These are phyloP conservation scores for Callaeas wilsoni DNA, from an alignment of 2,113 vertebrate species.

Conservation along the genomic window DNA sequence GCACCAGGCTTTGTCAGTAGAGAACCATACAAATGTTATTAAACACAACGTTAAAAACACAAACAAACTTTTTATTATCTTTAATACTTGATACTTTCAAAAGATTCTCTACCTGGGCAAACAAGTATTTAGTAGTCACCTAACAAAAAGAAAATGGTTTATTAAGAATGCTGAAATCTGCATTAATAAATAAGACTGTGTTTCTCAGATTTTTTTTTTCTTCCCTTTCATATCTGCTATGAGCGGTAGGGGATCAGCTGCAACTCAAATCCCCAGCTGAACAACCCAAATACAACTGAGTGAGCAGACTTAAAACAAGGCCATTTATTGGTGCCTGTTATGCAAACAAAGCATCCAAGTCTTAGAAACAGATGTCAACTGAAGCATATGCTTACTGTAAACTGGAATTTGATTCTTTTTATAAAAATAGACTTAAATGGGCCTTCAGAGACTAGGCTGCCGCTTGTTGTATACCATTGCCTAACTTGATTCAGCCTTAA, in stretches of 20 bases:
- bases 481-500: constrained; percentile 79
- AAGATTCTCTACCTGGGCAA: constrained; percentile 47
- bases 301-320: constrained; percentile 83
- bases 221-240: constrained; percentile 70
- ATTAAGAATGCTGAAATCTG: constrained; percentile 77
- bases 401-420: constrained; percentile 81
- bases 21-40: neutral
- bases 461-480: constrained; percentile 72
- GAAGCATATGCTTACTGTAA: constrained; percentile 88
- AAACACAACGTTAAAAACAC: neutral
- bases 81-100: constrained; percentile 64
- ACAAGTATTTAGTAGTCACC: constrained; percentile 69
- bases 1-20: neutral
- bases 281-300: constrained; percentile 82
- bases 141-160: constrained; percentile 69
- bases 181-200: constrained; percentile 74
- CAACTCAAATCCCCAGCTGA: constrained; percentile 83
- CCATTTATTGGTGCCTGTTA: constrained; percentile 83
- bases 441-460: constrained; percentile 76
- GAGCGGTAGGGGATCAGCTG: constrained; percentile 83
- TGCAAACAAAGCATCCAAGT: constrained; percentile 82
- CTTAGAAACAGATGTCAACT: constrained; percentile 81
- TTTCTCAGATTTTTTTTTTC: constrained; percentile 67
- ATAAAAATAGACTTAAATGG: constrained; percentile 81
- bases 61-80: constrained; percentile 34